Conservation (phyloP, 1,140 invertebrate species). For the Caenorhabditis tropicalis region DNA sequence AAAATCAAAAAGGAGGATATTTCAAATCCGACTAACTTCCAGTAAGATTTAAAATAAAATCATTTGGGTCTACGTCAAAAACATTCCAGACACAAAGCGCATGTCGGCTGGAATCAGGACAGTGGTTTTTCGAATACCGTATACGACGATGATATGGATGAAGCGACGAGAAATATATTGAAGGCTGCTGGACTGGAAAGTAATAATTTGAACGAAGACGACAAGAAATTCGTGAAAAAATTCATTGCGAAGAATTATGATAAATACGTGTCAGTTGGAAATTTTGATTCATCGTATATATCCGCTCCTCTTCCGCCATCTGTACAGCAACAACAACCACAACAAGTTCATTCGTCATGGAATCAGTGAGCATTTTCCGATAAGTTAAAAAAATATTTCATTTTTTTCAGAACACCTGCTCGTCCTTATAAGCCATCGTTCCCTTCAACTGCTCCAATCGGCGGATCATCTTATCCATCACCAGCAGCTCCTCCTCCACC, state of each 20-base stretch:
- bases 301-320: slow-evolving; percentile 22
- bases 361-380: neutral
- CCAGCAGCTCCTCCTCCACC: slow-evolving; percentile 46
- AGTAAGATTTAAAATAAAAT: slow-evolving; percentile 50
- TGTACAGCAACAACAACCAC: neutral
- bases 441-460: slow-evolving; percentile 19
- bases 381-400: neutral
- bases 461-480: neutral
- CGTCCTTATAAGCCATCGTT: slow-evolving; percentile 27
- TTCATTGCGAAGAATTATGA: slow-evolving; percentile 60
- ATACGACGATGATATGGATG: slow-evolving; percentile 59
- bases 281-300: neutral
- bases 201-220: slow-evolving; percentile 55
- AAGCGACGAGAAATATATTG: slow-evolving; percentile 58
- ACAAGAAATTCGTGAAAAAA: slow-evolving; percentile 59
- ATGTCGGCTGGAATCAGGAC: slow-evolving; percentile 63
- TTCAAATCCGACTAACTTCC: slow-evolving; percentile 61
- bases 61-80: neutral
- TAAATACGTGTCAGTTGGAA: slow-evolving; percentile 12
- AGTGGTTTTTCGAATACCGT: slow-evolving; percentile 61
- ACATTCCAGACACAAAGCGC: slow-evolving; percentile 61
- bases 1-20: slow-evolving; percentile 63
- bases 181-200: slow-evolving; percentile 59
- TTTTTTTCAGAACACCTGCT: slow-evolving; percentile 31
- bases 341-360: neutral